Conservation (phyloP, 2,888 invertebrate genomes). For the Acrobasis suavella region DNA sequence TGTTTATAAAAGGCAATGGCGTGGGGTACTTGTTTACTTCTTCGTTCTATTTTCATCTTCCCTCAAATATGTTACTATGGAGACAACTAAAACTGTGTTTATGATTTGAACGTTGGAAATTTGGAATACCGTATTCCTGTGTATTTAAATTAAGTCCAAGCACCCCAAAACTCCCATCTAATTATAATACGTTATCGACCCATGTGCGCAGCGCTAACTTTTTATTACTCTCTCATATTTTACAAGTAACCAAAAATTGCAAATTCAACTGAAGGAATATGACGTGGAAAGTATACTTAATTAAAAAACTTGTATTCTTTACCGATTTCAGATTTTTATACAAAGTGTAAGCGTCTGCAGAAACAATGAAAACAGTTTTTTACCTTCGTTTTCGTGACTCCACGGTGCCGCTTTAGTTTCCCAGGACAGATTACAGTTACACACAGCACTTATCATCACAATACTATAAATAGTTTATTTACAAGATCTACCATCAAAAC, state of each 20-base stretch:
- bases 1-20: conserved; percentile 11
- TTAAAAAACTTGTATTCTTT: conserved; percentile 10
- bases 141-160: conserved; percentile 16
- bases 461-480: conserved; percentile 65
- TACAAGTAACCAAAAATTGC: conserved; percentile 16
- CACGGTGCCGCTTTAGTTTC: conserved; percentile 82
- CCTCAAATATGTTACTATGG: not conserved
- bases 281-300: not conserved
- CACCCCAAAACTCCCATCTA: conserved; percentile 26
- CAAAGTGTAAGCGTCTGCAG: conserved; percentile 54
- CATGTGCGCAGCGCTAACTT: conserved; percentile 47
- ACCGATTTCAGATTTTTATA: conserved; percentile 54
- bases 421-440: conserved; percentile 79
- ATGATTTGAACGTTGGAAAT: not conserved
- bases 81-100: not conserved
- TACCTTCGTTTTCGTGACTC: conserved; percentile 84
- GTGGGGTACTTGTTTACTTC: conserved; percentile 30
- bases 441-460: conserved; percentile 82
- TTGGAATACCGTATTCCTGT: not conserved
- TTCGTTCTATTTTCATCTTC: conserved; percentile 24
- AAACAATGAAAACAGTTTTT: conserved; percentile 71
- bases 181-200: conserved; percentile 49
- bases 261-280: not conserved
- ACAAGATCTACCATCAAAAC: conserved; percentile 70
- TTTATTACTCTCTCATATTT: conserved; percentile 1